These are phyloP conservation scores for Drosophila albomicans DNA, from an alignment of 1,140 invertebrate genomes.

Conservation along the genomic window DNA sequence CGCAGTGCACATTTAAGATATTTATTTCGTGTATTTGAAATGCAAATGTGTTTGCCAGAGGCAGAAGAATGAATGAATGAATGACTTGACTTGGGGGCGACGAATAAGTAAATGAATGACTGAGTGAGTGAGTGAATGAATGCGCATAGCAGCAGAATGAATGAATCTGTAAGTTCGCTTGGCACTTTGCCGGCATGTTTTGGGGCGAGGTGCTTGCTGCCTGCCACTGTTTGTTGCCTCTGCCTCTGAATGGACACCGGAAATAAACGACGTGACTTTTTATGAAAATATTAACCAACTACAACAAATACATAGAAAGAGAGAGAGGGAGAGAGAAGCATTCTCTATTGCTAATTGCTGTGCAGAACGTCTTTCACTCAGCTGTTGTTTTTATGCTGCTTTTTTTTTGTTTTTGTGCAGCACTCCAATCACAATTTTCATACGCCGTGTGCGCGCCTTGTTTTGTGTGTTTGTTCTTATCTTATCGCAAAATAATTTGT, in stretches of 20 bases:
- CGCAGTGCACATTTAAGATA: conserved; percentile 73
- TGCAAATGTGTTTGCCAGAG: conserved; percentile 65
- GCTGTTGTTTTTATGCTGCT: conserved; percentile 34
- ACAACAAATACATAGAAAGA: conserved; percentile 1
- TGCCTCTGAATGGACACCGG: conserved; percentile 61
- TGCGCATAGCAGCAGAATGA: conserved; percentile 52
- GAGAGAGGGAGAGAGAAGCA: not conserved
- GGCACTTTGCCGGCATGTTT: conserved; percentile 65
- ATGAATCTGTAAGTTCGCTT: conserved; percentile 78
- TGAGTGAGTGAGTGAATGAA: conserved; percentile 52
- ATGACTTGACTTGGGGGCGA: conserved; percentile 11
- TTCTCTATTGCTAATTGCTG: conserved; percentile 5
- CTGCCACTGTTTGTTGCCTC: not conserved
- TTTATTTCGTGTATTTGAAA: conserved; percentile 76
- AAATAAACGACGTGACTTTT: conserved; percentile 85
- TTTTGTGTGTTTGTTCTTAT: conserved; percentile 56
- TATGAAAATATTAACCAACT: conserved; percentile 73
- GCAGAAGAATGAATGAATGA: conserved; percentile 41
- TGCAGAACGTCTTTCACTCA: conserved; percentile 21
- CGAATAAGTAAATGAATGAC: conserved; percentile 19
- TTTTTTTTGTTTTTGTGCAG: not conserved
- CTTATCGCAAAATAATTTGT: conserved; percentile 67
- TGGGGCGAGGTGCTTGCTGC: conserved; percentile 26
- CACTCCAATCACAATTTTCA: conserved; percentile 35
- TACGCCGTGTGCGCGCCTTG: conserved; percentile 30